Percentiles rank a stretch among this genome's conserved stretches.
These are phyloP conservation scores for Diploptera punctata DNA, from an alignment of 2,888 invertebrate genomes.

Conservation along the genomic window DNA sequence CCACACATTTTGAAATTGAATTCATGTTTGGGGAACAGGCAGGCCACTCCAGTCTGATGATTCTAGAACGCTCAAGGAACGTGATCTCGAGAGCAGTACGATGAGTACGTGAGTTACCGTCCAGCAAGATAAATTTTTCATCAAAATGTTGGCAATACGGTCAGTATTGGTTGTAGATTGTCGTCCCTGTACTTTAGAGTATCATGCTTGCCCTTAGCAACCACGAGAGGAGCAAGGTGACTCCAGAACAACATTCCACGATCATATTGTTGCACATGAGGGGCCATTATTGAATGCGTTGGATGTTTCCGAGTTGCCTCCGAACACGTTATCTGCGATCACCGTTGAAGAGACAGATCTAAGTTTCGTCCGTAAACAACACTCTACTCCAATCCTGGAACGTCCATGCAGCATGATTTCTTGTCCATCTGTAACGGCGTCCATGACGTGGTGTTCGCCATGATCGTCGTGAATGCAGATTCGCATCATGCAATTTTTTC, in stretches of 20 bases:
- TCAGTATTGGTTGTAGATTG: not conserved
- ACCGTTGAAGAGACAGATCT: not conserved
- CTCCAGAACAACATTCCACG: not conserved
- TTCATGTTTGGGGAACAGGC: not conserved
- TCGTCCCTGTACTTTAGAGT: not conserved
- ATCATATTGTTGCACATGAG: not conserved
- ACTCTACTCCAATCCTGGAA: not conserved
- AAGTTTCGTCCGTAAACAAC: no score
- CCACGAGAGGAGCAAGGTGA: not conserved
- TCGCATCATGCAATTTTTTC: not conserved
- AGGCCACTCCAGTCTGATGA: no score
- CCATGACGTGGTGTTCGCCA: not conserved
- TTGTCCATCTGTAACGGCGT: not conserved
- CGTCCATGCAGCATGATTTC: slow-evolving; percentile 1
- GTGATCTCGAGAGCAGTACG: not conserved
- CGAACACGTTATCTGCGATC: not conserved
- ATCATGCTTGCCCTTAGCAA: not conserved
- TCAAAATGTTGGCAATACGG: no score
- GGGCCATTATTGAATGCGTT: not conserved
- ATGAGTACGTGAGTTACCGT: not conserved
- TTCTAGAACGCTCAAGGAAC: not conserved
- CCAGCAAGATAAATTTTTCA: not conserved
- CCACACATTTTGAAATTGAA: not conserved
- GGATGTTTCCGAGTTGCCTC: not conserved
- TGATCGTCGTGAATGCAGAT: not conserved